Base-by-base conservation (phyloP, 2,113 vertebrate species). In the Nansenia antarctica region DNA sequence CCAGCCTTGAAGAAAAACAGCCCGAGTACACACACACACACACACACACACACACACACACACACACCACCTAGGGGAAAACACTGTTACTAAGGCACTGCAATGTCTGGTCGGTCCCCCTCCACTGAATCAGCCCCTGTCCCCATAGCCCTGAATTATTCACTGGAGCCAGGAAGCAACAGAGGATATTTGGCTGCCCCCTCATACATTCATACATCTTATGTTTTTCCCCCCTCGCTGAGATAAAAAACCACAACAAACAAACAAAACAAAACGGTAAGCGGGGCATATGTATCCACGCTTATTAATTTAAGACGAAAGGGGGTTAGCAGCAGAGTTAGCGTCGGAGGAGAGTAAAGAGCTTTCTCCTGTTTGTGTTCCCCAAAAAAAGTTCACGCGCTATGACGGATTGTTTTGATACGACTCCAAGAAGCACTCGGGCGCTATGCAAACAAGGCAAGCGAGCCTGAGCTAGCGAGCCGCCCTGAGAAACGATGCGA, bases 301-400 rank as follows among this genome's bases (percentile, higher is more conserved):
- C 34, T 60, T 53, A 42, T 70, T 34, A 31, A 58, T 70, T 60
- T 35, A 8, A 61, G 22, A 76, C 47, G 72, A 67, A 54, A 27
- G 15, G 52, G 52, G 52, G 4, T 54, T n/a, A 49, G n/a, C 15
- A 8, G 12, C 24, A 24, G 52, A 45, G 45, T 27, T 65, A 0
- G 14, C 14, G 39, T 15, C 18, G 18, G 39, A 3, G 14, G 18
- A 31, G 30, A 18, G 59, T 57, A 69, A 58, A 69, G 53, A 65
- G 73, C 66, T 69, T 61, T 70, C 59, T 18, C 62, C 35, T 65
- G 73, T 61, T 62, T 62, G 63, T 29, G 63, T 29, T 65, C 53
- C n/a, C n/a, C n/a, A n/a, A n/a, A n/a, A n/a, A 26, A 34, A 57
- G 65, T 47, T 72, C 62, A 66, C 53, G 15, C 53, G 45, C 30